phyloP scores from a whole-genome alignment of 2,113 vertebrate genomes.

The Cephalopholis sonnerati region DNA sequence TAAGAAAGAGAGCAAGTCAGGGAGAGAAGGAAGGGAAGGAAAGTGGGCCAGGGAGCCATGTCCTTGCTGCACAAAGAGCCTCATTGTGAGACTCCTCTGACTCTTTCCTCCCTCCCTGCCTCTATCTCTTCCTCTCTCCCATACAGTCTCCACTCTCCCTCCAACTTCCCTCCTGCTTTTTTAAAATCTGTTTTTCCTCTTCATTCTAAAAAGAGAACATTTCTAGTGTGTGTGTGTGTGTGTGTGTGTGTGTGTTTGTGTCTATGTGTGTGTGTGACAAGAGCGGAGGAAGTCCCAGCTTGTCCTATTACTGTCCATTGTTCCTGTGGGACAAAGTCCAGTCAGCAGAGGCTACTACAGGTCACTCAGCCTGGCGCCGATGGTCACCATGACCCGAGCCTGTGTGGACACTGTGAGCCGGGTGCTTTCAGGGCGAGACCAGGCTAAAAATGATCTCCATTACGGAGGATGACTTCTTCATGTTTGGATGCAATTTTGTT shows the following conservation, averaged over 20 bases:
- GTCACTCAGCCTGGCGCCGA: constrained; percentile 45
- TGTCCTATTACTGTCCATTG: constrained; percentile 51
- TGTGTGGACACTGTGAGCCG: neutral
- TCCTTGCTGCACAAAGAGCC: constrained; percentile 79
- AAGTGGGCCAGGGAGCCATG: constrained; percentile 60
- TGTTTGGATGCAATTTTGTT: too few relatives aligned
- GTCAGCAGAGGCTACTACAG: constrained; percentile 57
- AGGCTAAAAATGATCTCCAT: too few relatives aligned
- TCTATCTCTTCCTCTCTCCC: constrained; percentile 62
- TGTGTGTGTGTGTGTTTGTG: constrained; percentile 15
- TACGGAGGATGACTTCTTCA: too few relatives aligned
- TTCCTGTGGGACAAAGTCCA: constrained; percentile 38
- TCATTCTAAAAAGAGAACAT: constrained; percentile 46
- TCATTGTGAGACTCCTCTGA: constrained; percentile 76
- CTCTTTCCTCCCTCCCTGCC: constrained; percentile 58
- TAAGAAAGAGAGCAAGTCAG: constrained; percentile 53
- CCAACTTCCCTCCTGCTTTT: constrained; percentile 31
- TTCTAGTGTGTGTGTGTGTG: constrained; percentile 34
- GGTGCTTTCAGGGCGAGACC: neutral
- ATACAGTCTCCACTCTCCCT: constrained; percentile 34
- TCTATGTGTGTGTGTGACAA: constrained; percentile 14
- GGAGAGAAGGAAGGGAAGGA: constrained; percentile 46
- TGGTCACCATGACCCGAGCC: constrained; percentile 1
- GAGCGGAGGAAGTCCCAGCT: constrained; percentile 50
- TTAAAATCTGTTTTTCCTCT: constrained; percentile 39